Evolutionary conservation across 2,888 invertebrate genomes (phyloP), one percentile per base, ranked within the genome.

Genomic region (Ochropacha duplaris): DNA sequence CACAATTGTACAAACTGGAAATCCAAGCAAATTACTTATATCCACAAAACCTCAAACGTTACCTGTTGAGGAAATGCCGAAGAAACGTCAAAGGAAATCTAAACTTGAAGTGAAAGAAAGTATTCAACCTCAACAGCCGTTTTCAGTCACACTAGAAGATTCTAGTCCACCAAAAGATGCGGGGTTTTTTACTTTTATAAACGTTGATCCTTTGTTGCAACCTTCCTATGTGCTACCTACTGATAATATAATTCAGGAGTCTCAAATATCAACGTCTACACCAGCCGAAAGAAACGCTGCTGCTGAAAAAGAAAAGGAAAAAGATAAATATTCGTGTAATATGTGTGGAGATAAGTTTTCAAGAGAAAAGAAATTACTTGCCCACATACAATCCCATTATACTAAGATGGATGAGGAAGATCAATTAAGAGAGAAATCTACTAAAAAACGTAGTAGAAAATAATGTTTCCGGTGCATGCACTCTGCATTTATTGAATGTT

Each of bases 191-290:
- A 89, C 90, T 19, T 92, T 92, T 55, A 86, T 93, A 4, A 93
- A 92, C 69, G 86, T 93, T 4, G 92, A 93, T 71, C 90, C 93
- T 1, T 69, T 89, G 44, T 60, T 88, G 5, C 87, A 90, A 59
- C 90, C 92, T 0, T 87, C 88, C 0, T 92, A 92, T 62, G 90
- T 91, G 31, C 66, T 92, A 22, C 92, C 93, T 0, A 90, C 88
- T 0, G 75, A 86, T 66, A 90, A 84, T 62, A 89, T 88, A 11
- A 89, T 92, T 36, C 92, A 92, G 69, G 93, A 93, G 68, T 87
- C 93, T 0, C 91, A 91, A 72, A 90, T 91, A 59, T 82, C 88
- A 0, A 92, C 92, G 1, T 90, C 91, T 0, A 86, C 86, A 2
- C 69, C 81, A 0, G 62, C 72, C 22, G 51, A 64, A 0, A 79